Conservation (phyloP, 2,797 vertebrate species). For the Ataeniobius toweri region DNA sequence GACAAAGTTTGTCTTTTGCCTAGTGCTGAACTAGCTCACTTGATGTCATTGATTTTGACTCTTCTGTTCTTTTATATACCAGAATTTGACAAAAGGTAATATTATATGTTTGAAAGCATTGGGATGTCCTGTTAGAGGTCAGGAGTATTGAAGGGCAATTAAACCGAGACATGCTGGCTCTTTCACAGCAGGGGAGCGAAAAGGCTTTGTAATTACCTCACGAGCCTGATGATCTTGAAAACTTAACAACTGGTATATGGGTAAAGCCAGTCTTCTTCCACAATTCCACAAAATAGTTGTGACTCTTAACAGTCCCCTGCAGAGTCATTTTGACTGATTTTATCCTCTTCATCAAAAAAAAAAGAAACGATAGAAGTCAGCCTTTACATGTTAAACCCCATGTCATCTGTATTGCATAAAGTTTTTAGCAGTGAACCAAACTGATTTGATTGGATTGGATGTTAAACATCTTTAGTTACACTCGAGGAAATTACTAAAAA, state of each 20-base stretch:
- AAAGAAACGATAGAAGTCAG: slow-evolving; percentile 4
- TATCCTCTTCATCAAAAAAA: slow-evolving; percentile 32
- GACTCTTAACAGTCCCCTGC: slow-evolving; percentile 20
- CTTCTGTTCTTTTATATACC: slow-evolving; percentile 17
- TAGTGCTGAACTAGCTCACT: neutral
- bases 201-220: slow-evolving; percentile 58
- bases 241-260: slow-evolving; percentile 44
- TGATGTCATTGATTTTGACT: slow-evolving; percentile 17
- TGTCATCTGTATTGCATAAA: slow-evolving; percentile 2
- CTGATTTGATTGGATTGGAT: slow-evolving; percentile 1
- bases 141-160: slow-evolving; percentile 64
- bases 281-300: slow-evolving; percentile 22
- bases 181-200: slow-evolving; percentile 39
- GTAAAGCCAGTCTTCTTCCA: slow-evolving; percentile 32
- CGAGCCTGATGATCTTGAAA: slow-evolving; percentile 32
- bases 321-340: slow-evolving; percentile 44
- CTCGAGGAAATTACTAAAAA: neutral
- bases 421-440: neutral
- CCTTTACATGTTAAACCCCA: slow-evolving; percentile 15
- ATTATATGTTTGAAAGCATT: slow-evolving; percentile 49
- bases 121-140: slow-evolving; percentile 59
- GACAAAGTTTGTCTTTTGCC: neutral
- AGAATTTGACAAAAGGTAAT: slow-evolving; percentile 30
- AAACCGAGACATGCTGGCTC: slow-evolving; percentile 59
- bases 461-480: neutral